Conservation (phyloP, 1,140 invertebrate genomes). For the Capitella teleta region DNA sequence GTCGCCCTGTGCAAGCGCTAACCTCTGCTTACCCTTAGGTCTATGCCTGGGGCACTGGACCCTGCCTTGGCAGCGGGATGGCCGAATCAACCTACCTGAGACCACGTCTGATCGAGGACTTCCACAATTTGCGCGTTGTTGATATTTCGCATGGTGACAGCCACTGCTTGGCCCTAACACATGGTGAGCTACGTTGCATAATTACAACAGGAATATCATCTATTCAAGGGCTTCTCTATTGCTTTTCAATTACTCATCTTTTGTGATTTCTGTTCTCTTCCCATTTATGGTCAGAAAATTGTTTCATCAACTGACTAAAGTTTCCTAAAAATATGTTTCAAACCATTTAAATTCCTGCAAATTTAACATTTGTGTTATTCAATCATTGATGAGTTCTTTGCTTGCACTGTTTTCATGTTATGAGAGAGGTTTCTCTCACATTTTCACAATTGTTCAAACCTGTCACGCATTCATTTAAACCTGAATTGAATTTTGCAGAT, state of each 20-base stretch:
- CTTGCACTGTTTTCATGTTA: no score
- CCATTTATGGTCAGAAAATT: neutral
- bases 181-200: constrained; percentile 39
- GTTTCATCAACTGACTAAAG: no score
- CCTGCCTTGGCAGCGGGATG: constrained; percentile 49
- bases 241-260: no score
- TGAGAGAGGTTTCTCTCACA: neutral
- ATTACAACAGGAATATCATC: neutral
- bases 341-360: no score
- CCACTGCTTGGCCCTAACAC: constrained; percentile 35
- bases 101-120: constrained; percentile 30
- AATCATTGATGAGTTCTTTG: no score
- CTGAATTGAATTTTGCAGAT: no score
- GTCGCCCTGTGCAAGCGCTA: neutral
- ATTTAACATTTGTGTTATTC: no score
- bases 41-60: constrained; percentile 54
- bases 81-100: constrained; percentile 47
- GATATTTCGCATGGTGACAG: constrained; percentile 38
- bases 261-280: no score
- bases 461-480: neutral
- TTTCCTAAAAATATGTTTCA: no score
- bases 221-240: neutral
- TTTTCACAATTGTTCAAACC: neutral
- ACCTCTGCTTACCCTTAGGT: constrained; percentile 37
- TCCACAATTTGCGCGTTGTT: constrained; percentile 28